Percentiles rank a stretch among this genome's conserved stretches.
Evolutionary conservation across 2,888 invertebrate genomes (phyloP).

Genomic region (Drosophila emarginata): DNA sequence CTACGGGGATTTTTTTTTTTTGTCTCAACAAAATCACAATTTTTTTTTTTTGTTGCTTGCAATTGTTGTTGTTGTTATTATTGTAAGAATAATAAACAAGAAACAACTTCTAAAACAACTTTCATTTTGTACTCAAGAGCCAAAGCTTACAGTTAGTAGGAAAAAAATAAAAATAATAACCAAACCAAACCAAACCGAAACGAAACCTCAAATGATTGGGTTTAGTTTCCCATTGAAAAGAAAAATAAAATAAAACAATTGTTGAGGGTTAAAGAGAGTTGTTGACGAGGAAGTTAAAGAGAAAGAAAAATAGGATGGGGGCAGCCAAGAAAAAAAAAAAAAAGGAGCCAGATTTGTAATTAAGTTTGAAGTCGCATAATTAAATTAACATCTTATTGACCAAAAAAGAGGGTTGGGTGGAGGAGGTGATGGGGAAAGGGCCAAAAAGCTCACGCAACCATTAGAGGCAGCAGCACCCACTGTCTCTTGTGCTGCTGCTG

Average conservation of each 20-base stretch:
- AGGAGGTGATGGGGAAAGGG: constrained; percentile 30
- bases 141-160: constrained; percentile 10
- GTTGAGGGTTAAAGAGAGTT: neutral
- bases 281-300: neutral
- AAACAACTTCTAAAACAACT: constrained; percentile 75
- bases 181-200: constrained; percentile 17
- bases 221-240: constrained; percentile 52
- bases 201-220: constrained; percentile 54
- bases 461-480: constrained; percentile 39
- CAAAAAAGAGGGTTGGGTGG: constrained; percentile 56
- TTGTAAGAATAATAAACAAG: constrained; percentile 64
- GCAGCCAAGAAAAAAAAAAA: neutral
- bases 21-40: constrained; percentile 56
- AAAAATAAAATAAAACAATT: neutral
- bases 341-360: constrained; percentile 57
- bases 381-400: constrained; percentile 79
- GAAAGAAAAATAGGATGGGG: constrained; percentile 4
- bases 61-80: constrained; percentile 36
- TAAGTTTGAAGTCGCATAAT: constrained; percentile 78
- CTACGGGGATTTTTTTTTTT: too few species aligned
- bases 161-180: constrained; percentile 19
- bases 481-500: constrained; percentile 6
- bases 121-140: constrained; percentile 67
- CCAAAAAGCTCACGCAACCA: constrained; percentile 29
- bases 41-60: constrained; percentile 26